Evolutionary conservation across 1,140 invertebrate species (phyloP), one percentile per base, ranked within the genome.

Genomic region (Drosophila suzukii): DNA sequence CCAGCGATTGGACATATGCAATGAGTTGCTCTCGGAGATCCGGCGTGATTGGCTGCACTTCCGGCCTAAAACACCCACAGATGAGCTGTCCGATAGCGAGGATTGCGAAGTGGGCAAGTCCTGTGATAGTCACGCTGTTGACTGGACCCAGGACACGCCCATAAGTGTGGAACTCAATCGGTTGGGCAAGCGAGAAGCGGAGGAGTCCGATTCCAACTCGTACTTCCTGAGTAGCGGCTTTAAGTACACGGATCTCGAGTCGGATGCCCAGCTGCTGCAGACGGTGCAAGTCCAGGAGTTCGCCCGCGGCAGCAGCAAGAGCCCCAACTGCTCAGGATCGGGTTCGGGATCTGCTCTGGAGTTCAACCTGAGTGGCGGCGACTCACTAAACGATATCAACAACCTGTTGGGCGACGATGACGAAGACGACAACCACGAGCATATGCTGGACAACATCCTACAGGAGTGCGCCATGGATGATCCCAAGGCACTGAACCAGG

Each of bases 11-110:
- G 91, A 92, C n/a, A 79, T 92, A 10, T 92, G 91, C 81, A 92
- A 92, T 50, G 92, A 92, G 50, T 49, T 92, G 62, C 63, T 92
- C 32, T 78, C 81, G 41, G 91, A 92, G 74, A 92, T 92, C 53
- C 70, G 90, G 0, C 80, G 84, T 7, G 91, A 93, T 68, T 91
- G 95, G 95, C 93, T 96, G 92, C 96, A 96, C 91, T 96, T 96
- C 92, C 94, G 95, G 80, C 96, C 96, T 63, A 96, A 96, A 93
- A 96, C 95, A 50, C 94, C 94, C 50, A 80, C 82, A 47, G 77
- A 79, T 10, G 81, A 90, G n/a, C 44, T 83, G 36, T 81, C 78
- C 12, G 66, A 91, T n/a, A 92, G 56, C 47, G 57, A 81, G 38
- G 72, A 88, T 13, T 49, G 34, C 11, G 58, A 65, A 1, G 44